Conservation (phyloP, 2,797 vertebrate species). For the Acomys russatus region DNA sequence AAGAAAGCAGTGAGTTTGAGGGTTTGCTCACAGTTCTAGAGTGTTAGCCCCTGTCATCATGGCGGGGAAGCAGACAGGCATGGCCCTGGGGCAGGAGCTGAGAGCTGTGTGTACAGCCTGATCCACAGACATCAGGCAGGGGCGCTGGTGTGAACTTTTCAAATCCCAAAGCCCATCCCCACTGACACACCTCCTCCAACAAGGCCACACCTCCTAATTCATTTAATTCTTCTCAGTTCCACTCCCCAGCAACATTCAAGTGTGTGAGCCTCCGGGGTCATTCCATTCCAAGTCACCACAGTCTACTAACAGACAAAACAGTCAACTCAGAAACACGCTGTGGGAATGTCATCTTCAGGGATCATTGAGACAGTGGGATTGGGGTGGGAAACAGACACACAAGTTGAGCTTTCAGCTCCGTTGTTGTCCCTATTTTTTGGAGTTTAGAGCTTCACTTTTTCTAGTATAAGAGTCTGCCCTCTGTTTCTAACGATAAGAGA, state of each 20-base stretch:
- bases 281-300: not conserved
- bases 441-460: slow-evolving; percentile 1
- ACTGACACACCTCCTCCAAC: too few relatives aligned
- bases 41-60: not conserved
- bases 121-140: not conserved
- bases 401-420: not conserved
- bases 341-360: not conserved
- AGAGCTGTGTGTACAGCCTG: not conserved
- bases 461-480: not conserved
- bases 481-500: not conserved
- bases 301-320: not conserved
- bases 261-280: not conserved
- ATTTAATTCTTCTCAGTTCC: not conserved
- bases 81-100: not conserved
- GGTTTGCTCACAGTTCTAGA: not conserved
- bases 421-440: not conserved
- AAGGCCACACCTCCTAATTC: not conserved
- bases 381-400: not conserved
- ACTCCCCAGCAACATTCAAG: not conserved
- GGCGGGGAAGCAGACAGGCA: not conserved
- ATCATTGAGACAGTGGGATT: not conserved
- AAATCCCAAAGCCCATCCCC: not conserved
- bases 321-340: not conserved
- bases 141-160: not conserved
- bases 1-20: not conserved